phyloP scores from a whole-genome alignment of 2,113 vertebrate genomes.

The Sebastes schlegelii region DNA sequence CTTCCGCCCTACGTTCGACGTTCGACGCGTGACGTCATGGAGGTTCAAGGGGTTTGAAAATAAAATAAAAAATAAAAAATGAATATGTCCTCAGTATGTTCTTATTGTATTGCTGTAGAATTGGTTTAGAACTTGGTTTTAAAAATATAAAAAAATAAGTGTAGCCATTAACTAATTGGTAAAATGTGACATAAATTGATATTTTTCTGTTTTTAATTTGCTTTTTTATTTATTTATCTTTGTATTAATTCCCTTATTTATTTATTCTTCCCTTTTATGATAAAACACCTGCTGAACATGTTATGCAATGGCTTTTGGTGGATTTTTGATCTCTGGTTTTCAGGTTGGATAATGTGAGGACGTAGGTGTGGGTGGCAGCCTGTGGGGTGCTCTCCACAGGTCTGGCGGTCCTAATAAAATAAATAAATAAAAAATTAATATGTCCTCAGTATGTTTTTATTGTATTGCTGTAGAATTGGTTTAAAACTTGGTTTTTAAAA shows the following conservation, averaged over 20 bases:
- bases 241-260: too few relatives aligned
- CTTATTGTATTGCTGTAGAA: neutral
- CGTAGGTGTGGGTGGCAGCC: conserved; percentile 81
- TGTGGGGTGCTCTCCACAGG: conserved; percentile 85
- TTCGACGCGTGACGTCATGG: conserved; percentile 44
- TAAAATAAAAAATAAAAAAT: neutral
- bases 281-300: neutral
- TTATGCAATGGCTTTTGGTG: neutral
- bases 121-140: neutral
- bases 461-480: too few relatives aligned
- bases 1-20: conserved; percentile 59
- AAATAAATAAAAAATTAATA: neutral
- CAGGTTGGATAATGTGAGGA: conserved; percentile 84
- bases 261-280: conserved; percentile 28
- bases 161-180: too few relatives aligned
- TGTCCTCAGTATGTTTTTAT: neutral
- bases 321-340: neutral
- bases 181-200: too few relatives aligned
- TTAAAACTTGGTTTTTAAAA: too few relatives aligned
- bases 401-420: conserved; percentile 82
- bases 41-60: neutral
- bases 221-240: too few relatives aligned
- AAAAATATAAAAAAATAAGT: too few relatives aligned
- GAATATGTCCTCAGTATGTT: neutral
- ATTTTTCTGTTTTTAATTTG: too few relatives aligned